Base-by-base conservation (phyloP, 2,888 invertebrate genomes). In the Minunthozetes semirufus region DNA sequence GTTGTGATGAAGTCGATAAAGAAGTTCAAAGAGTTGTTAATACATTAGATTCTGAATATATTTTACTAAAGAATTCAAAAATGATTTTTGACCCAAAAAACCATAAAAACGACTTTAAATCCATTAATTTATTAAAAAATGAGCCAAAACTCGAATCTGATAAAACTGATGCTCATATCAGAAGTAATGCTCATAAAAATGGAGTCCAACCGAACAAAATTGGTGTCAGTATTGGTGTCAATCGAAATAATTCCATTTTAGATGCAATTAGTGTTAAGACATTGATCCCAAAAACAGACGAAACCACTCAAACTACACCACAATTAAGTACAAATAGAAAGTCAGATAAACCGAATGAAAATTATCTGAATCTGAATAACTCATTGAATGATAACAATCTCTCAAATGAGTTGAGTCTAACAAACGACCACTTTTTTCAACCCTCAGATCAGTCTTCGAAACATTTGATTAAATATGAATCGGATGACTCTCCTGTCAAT, bases 1-100 rank as follows among this genome's bases (percentile, higher is more conserved):
- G 38, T 68, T 68, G 42, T 22, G 68, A 68, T 68, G 66, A 38
- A 66, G 29, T 33, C 38, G 66, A 68, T 68, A 68, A 68, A 22
- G 25, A 11, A 56, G 56, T 56, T 56, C 56, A 56, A 56, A 56
- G 63, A n/a, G 5, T 29, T 63, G 25, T 27, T 63, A 27, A 63
- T 4, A 33, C 63, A 2, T 63, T 63, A 63, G 17, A 63, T 63
- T 1, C 33, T 6, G 38, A 68, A 46, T 3, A 68, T 15, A 46
- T n/a, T 25, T 38, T 19, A 11, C 15, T 38, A 17, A 19, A 19
- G 1, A 22, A 68, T 22, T 38, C 46, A 9, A 68, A 68, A 42
- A 68, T 25, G 5, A 68, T 46, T 68, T 22, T 68, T 68, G 68
- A 68, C 68, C 68, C 68, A 68, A n/a, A n/a, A n/a, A n/a, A n/a